Conservation (phyloP, 2,113 vertebrate genomes). For the Percopsis transmontana region DNA sequence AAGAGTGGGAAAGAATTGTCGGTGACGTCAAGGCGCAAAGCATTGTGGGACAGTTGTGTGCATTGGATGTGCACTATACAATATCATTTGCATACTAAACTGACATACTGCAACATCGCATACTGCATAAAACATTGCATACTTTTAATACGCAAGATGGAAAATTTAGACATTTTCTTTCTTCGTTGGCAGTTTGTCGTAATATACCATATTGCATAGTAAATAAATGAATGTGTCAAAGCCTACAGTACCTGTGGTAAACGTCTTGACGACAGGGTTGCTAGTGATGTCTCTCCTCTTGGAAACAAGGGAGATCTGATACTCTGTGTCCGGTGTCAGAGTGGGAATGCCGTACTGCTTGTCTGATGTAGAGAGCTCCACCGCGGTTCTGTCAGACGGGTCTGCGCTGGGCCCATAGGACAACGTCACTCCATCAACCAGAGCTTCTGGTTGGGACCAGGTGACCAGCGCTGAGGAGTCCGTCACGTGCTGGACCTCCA, state of each 20-base stretch:
- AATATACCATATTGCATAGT: background rate
- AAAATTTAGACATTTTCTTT: background rate
- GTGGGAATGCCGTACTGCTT: constrained; percentile 85
- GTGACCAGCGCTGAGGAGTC: constrained; percentile 87
- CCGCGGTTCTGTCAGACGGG: constrained; percentile 77
- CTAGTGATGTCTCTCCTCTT: constrained; percentile 80
- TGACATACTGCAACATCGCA: no score
- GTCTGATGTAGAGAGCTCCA: constrained; percentile 81
- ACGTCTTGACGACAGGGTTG: constrained; percentile 78
- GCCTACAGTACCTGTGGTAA: constrained; percentile 84
- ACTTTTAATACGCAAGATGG: no score
- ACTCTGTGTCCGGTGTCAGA: constrained; percentile 88
- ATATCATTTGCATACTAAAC: no score
- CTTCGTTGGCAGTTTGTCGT: no score
- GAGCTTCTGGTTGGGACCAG: constrained; percentile 87
- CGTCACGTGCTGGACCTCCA: constrained; percentile 86
- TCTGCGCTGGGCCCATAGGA: constrained; percentile 79
- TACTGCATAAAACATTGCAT: no score
- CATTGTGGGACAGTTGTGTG: no score
- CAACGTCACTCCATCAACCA: constrained; percentile 82
- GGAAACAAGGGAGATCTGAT: constrained; percentile 84
- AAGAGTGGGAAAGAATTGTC: no score
- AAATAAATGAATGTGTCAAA: background rate
- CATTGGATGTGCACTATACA: no score
- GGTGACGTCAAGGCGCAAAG: no score